Conservation (phyloP, 2,888 invertebrate genomes). For the Ceriagrion tenellum region DNA sequence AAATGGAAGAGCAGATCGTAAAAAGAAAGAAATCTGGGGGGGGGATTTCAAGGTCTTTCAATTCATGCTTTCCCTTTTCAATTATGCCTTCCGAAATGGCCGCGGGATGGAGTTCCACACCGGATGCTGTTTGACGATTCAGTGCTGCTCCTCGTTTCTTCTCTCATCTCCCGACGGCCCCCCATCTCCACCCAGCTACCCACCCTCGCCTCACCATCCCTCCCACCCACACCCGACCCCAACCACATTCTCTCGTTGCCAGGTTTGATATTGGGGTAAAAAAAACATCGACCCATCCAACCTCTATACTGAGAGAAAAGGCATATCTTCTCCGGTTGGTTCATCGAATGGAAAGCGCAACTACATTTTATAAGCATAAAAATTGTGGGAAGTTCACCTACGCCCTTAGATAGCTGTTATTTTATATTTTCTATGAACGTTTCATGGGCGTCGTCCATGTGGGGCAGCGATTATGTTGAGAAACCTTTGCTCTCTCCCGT, state of each 20-base stretch:
- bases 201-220: background rate
- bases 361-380: too few species aligned
- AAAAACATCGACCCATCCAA: background rate
- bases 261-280: background rate
- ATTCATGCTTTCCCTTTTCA: constrained; percentile 16
- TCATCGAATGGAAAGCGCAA: background rate
- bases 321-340: background rate
- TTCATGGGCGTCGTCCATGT: too few species aligned
- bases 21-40: background rate
- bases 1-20: background rate
- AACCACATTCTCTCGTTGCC: background rate
- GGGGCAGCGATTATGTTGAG: too few species aligned
- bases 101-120: background rate
- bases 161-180: background rate
- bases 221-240: background rate
- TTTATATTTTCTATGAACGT: too few species aligned
- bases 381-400: too few species aligned
- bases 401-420: too few species aligned
- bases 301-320: background rate
- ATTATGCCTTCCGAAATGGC: background rate
- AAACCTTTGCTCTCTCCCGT: too few species aligned
- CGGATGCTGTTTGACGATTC: background rate
- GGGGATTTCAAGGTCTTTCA: background rate
- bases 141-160: background rate
- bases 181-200: background rate